phyloP scores from a whole-genome alignment of 1,140 invertebrate species.

The Psix sp. region DNA sequence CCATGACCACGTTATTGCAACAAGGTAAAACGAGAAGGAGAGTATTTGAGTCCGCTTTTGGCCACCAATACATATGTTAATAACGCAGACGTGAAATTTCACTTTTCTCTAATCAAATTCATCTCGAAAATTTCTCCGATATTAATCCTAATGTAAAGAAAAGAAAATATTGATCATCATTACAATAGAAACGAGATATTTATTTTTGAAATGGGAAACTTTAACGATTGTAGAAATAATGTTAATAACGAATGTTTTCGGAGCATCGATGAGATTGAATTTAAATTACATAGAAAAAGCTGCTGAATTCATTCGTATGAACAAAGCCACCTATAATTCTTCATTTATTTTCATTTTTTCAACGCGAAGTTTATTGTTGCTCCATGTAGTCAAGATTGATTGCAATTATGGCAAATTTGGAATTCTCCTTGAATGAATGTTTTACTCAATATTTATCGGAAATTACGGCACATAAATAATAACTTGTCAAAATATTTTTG shows the following conservation, averaged over 20 bases:
- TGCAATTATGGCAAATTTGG: slow-evolving; percentile 49
- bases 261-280: too few relatives aligned
- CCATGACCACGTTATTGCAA: slow-evolving; percentile 64
- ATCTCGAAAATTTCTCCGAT: too few relatives aligned
- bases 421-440: slow-evolving; percentile 34
- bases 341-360: slow-evolving; percentile 12
- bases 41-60: slow-evolving; percentile 31
- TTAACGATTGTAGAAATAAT: too few relatives aligned
- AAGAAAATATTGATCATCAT: too few relatives aligned
- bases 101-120: not conserved
- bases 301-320: not conserved
- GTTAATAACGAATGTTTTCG: too few relatives aligned
- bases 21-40: slow-evolving; percentile 62
- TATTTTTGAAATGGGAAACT: too few relatives aligned
- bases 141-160: too few relatives aligned
- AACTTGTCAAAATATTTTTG: not conserved
- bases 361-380: slow-evolving; percentile 26
- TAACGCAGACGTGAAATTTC: not conserved
- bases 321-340: too few relatives aligned
- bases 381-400: not conserved
- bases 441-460: slow-evolving; percentile 40
- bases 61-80: slow-evolving; percentile 23
- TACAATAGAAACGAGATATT: too few relatives aligned
- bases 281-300: not conserved
- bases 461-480: slow-evolving; percentile 33